Percentiles rank a stretch among this genome's conserved stretches.
These are phyloP conservation scores for Kryptolebias marmoratus DNA, from an alignment of 2,113 vertebrate genomes.

Conservation along the genomic window DNA sequence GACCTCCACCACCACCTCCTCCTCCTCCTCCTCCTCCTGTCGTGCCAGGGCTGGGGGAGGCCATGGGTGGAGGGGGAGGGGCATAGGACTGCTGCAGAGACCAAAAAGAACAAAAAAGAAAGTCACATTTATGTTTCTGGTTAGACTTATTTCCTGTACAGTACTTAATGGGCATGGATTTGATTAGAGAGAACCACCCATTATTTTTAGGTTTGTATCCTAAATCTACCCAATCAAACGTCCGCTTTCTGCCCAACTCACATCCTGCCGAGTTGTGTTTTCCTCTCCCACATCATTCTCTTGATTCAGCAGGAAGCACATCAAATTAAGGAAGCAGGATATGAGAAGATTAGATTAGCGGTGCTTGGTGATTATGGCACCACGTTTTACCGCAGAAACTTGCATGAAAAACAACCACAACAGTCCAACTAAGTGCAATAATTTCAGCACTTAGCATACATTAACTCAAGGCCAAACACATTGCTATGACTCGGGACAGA, in stretches of 20 bases:
- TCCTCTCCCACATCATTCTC: conserved; percentile 29
- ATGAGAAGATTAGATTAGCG: conserved; percentile 27
- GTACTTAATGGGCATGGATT: background rate
- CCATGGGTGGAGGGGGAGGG: conserved; percentile 95
- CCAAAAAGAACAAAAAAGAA: background rate
- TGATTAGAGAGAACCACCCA: background rate
- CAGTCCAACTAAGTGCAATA: background rate
- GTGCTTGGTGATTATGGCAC: conserved; percentile 21
- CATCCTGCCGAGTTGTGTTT: conserved; percentile 39
- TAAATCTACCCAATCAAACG: background rate
- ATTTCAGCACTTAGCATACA: background rate
- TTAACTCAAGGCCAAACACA: background rate
- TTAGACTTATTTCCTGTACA: background rate
- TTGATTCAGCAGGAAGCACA: conserved; percentile 50
- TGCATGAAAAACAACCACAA: conserved; percentile 6
- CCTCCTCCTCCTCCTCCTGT: conserved; percentile 84
- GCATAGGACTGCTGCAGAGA: conserved; percentile 93
- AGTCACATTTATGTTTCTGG: background rate
- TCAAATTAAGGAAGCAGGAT: conserved; percentile 53
- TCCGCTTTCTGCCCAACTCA: background rate
- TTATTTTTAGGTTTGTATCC: background rate
- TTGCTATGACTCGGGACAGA: background rate
- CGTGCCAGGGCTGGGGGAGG: conserved; percentile 96
- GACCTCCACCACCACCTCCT: conserved; percentile 80
- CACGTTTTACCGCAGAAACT: conserved; percentile 12